These are phyloP conservation scores for Griposia aprilina DNA, from an alignment of 2,888 invertebrate genomes.

Conservation along the genomic window DNA sequence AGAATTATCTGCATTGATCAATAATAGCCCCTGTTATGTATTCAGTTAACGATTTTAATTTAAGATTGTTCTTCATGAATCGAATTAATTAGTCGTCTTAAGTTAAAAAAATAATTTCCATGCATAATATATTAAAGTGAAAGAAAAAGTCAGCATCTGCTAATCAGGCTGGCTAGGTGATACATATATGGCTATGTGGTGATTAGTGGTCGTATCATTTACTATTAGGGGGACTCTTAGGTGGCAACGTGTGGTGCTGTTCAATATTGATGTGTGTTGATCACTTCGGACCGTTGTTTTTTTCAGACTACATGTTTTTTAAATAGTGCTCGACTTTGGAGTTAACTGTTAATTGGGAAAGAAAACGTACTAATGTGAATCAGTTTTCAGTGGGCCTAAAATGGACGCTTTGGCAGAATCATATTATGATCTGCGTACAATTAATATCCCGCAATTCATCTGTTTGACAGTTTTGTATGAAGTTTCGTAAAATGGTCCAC, in stretches of 20 bases:
- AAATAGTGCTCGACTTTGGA: not conserved
- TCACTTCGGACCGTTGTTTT: conserved; percentile 15
- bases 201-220: conserved; percentile 26
- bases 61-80: conserved; percentile 41
- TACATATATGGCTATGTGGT: conserved; percentile 39
- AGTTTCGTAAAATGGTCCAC: no score
- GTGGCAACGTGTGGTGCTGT: conserved; percentile 19
- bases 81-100: conserved; percentile 53
- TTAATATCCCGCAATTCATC: no score
- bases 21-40: conserved; percentile 35
- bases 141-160: conserved; percentile 29
- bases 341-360: not conserved
- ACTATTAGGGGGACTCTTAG: conserved; percentile 28
- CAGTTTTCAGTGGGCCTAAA: not conserved
- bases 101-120: conserved; percentile 36
- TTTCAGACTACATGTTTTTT: not conserved
- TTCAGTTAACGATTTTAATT: conserved; percentile 53
- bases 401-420: no score
- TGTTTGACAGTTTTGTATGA: no score
- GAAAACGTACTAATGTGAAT: not conserved
- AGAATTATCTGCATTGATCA: conserved; percentile 38
- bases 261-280: conserved; percentile 51
- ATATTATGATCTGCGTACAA: no score
- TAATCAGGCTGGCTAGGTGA: conserved; percentile 30
- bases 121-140: conserved; percentile 27